Conservation (phyloP, 2,797 vertebrate species). For the Pangasius macronema region DNA sequence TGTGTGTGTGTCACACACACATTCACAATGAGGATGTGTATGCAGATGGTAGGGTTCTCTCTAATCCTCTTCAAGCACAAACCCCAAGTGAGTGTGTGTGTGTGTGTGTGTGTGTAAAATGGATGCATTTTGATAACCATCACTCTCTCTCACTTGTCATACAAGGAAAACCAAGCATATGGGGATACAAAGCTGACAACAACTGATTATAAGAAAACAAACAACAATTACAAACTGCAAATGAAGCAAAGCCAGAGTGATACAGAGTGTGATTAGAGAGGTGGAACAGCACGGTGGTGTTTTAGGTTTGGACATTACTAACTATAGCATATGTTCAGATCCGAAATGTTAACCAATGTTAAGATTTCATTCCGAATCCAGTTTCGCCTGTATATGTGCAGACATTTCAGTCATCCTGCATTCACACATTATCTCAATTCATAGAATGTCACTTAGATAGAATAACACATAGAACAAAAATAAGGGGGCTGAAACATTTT, state of each 20-base stretch:
- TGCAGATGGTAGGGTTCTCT: not conserved
- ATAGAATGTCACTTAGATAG: not conserved
- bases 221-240: not conserved
- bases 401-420: not conserved
- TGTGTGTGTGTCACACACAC: no score
- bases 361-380: not conserved
- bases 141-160: slow-evolving; percentile 3
- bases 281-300: not conserved
- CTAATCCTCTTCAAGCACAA: slow-evolving; percentile 1
- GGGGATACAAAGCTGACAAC: not conserved
- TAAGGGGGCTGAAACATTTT: not conserved
- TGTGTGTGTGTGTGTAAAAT: slow-evolving; percentile 7
- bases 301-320: not conserved
- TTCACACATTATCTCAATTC: not conserved
- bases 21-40: not conserved
- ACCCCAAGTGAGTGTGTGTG: not conserved
- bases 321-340: not conserved
- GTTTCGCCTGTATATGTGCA: not conserved
- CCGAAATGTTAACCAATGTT: not conserved
- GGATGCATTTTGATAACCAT: not conserved
- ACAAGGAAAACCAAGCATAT: not conserved
- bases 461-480: no score
- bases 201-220: slow-evolving; percentile 10
- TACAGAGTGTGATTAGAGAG: not conserved
- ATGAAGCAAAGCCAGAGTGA: not conserved